Base-by-base conservation (phyloP, 2,888 invertebrate genomes). In the Anticlea derivata region DNA sequence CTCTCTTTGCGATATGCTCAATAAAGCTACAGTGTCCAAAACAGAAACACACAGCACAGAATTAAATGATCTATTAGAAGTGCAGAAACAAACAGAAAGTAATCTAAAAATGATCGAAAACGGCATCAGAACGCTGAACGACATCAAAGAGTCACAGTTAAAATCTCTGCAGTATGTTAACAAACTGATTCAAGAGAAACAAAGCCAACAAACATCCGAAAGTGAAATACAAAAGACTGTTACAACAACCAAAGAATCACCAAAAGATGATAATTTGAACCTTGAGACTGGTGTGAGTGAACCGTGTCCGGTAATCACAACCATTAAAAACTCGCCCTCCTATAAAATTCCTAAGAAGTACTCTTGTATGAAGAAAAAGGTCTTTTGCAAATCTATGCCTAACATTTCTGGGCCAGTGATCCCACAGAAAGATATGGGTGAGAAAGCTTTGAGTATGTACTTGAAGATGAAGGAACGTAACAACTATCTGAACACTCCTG, bases 261-360 rank as follows among this genome's bases (percentile, higher is more conserved):
- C 55, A 34, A 67, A 58, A 11, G 64, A 65, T 20, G 12, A 20
- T 11, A 34, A 30, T n/a, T 2, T 55, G 30, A 70, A 57, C 45
- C 58, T 65, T 13, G 58, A 66, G 27, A 68, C 29, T 3, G 12
- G 62, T 5, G 30, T 63, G 4, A 63, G 61, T 31, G 69, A 73
- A 45, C 63, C 71, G 1, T 68, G 68, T 52, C 78, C 83, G 35
- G 81, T 80, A 2, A 82, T 82, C 23, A 83, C 77, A 58, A 65
- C 66, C 5, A 63, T 65, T 54, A 31, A 60, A 4, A 84, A 79
- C 60, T 82, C 83, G 8, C 89, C 87, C 17, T 67, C 78, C 1
- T 89, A 87, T 58, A 86, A 78, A 57, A 83, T 88, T 65, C 86
- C 86, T 24, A 87, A 78, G 50, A 88, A 78, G 55, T 80, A 74